Evolutionary conservation across 2,113 vertebrate species (phyloP), one percentile per base, ranked within the genome.

Genomic region (Hypomesus transpacificus): DNA sequence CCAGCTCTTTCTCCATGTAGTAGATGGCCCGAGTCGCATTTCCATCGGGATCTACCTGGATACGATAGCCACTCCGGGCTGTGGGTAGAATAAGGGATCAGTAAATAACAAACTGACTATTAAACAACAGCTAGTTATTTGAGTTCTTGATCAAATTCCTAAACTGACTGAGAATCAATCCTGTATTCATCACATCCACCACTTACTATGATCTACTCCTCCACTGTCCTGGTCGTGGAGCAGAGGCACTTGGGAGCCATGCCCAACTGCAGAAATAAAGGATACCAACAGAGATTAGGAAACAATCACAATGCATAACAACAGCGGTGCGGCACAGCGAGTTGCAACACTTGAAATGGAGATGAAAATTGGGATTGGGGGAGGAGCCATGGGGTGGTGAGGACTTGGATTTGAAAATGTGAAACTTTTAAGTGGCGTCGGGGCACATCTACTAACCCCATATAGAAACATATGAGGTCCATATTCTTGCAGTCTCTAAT

Each of bases 1-100:
- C 93, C 60, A 97, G 88, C 68, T 97, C 94, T 56, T 88, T 90
- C 84, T 97, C 95, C 95, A 96, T 94, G 56, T 96, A 96, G 77
- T 97, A 96, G 28, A 96, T 90, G 46, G 96, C 94, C 8, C 94
- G 89, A 52, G 95, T 96, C 63, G 95, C 94, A 66, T 95, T 94
- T 0, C 95, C 95, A 17, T 93, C 91, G 16, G 94, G 93, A 76
- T 89, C 94, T 66, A 95, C 95, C 79, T 96, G 95, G 72, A 97
- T 94, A 54, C 95, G 93, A 69, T 94, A 95, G 2, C 95, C 95
- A 72, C 94, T 97, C 3, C 95, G 94, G 31, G 92, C 93, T 92
- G 85, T n/a, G 54, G 26, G 28, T 54, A 28, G 11, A 17, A 39
- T 24, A 3, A 46, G 18, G 18, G 3, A 39, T 46, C 51, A 68